Evolutionary conservation across 2,888 invertebrate genomes (phyloP).

Genomic region (Malthinus seriepunctatus): DNA sequence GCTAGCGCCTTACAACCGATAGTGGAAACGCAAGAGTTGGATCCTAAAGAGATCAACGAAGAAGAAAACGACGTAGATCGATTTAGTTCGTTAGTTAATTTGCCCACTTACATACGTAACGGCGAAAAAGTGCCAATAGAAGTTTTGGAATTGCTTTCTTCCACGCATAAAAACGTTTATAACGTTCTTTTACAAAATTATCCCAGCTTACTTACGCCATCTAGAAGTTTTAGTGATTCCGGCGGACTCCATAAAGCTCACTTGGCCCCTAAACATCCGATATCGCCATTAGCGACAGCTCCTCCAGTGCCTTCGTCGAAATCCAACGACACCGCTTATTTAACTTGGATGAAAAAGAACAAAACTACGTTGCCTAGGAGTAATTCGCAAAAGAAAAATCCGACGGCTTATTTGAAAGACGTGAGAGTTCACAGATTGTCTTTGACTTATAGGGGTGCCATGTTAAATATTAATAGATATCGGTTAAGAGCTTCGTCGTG

Average conservation of each 20-base stretch:
- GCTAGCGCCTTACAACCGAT: conserved; percentile 61
- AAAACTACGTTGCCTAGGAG: conserved; percentile 54
- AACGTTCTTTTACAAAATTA: conserved; percentile 75
- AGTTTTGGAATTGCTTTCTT: conserved; percentile 69
- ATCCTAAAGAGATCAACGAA: conserved; percentile 27
- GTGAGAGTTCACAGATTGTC: conserved; percentile 76
- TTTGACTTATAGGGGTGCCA: conserved; percentile 82
- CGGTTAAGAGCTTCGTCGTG: conserved; percentile 83
- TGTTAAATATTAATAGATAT: conserved; percentile 82
- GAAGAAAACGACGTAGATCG: conserved; percentile 54
- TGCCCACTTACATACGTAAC: conserved; percentile 81
- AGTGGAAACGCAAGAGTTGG: conserved; percentile 51
- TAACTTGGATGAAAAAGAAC: conserved; percentile 61
- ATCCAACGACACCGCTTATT: conserved; percentile 55
- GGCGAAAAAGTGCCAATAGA: conserved; percentile 78
- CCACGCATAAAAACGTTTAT: conserved; percentile 70
- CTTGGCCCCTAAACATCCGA: conserved; percentile 44
- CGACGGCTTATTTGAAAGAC: conserved; percentile 74
- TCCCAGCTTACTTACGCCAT: conserved; percentile 71
- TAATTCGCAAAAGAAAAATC: conserved; percentile 51
- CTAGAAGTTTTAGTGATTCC: conserved; percentile 74
- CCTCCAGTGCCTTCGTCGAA: conserved; percentile 48
- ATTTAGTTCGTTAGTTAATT: conserved; percentile 79
- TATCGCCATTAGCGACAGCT: conserved; percentile 50
- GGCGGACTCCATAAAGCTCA: conserved; percentile 57